Conservation (phyloP, 2,113 vertebrate genomes). For the Podarcis muralis region DNA sequence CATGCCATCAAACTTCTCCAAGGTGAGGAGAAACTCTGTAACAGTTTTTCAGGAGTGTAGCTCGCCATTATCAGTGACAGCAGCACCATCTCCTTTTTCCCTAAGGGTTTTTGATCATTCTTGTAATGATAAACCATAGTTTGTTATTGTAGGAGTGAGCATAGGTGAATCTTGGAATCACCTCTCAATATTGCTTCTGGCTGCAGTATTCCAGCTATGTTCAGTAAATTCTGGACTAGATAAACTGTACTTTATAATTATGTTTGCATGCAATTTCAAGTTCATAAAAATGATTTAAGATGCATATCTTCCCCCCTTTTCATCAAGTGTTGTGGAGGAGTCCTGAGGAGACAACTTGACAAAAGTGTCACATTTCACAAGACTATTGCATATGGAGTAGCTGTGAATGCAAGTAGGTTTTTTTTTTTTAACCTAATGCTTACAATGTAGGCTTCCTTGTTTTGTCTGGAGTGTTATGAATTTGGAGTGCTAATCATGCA, state of each 20-base stretch:
- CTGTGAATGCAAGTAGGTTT: constrained; percentile 77
- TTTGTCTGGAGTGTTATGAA: background rate
- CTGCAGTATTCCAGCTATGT: too few species aligned
- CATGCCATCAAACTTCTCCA: too few species aligned
- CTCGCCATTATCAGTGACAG: too few species aligned
- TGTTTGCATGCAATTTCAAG: background rate
- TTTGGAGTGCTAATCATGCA: background rate
- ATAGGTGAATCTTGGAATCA: too few species aligned
- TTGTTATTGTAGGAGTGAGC: too few species aligned
- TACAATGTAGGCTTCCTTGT: background rate
- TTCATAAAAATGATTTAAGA: constrained; percentile 12
- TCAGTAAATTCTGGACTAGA: too few species aligned
- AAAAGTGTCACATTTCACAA: constrained; percentile 82
- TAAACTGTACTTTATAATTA: background rate
- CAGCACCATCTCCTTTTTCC: too few species aligned
- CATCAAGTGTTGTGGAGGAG: constrained; percentile 74
- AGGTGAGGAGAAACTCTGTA: too few species aligned
- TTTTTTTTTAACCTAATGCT: background rate
- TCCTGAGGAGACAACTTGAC: constrained; percentile 78
- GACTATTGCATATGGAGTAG: constrained; percentile 79
- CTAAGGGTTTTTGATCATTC: background rate
- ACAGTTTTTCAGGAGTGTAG: too few species aligned
- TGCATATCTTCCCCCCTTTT: constrained; percentile 50
- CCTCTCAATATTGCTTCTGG: too few species aligned
- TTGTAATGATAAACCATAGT: background rate